Percentiles rank a stretch among this genome's conserved stretches.
Conservation (phyloP, 2,888 invertebrate genomes). For the Dynastes hyllus region DNA sequence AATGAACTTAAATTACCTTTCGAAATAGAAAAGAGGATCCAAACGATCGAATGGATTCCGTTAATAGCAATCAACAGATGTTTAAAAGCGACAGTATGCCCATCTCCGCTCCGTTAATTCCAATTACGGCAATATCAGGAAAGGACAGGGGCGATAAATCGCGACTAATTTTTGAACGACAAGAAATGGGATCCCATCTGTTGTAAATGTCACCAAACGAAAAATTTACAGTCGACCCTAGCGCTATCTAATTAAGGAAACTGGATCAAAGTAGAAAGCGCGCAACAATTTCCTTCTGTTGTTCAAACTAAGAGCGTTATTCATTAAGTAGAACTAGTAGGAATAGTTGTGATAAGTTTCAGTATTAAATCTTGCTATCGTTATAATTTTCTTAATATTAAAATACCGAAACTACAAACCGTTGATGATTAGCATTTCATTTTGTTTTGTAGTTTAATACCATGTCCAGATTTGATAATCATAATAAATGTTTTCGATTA, state of each 20-base stretch:
- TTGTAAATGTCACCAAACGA: slow-evolving; percentile 46
- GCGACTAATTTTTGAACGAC: slow-evolving; percentile 33
- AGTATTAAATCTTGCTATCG: background rate
- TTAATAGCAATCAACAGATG: slow-evolving; percentile 5
- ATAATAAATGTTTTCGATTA: slow-evolving; percentile 1
- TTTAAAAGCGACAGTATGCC: background rate
- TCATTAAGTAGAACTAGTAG: background rate
- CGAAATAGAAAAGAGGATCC: background rate
- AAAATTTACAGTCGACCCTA: slow-evolving; percentile 44
- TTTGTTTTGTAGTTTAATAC: background rate
- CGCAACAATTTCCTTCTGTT: background rate
- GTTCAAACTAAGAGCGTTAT: no score
- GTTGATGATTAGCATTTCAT: background rate
- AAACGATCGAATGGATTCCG: background rate
- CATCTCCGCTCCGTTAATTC: slow-evolving; percentile 16
- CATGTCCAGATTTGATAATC: background rate
- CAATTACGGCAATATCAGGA: slow-evolving; percentile 20
- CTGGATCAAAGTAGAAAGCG: slow-evolving; percentile 51
- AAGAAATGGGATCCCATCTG: slow-evolving; percentile 13
- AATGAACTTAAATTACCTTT: no score
- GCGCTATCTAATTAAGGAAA: slow-evolving; percentile 48
- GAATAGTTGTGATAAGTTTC: no score
- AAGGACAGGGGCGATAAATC: slow-evolving; percentile 18
- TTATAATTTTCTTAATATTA: background rate
- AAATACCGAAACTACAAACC: background rate